A percentile compares a stretch with the other conserved stretches of the same genome.
Evolutionary conservation across 1,140 invertebrate species (phyloP).

Genomic region (Callitettix versicolor): DNA sequence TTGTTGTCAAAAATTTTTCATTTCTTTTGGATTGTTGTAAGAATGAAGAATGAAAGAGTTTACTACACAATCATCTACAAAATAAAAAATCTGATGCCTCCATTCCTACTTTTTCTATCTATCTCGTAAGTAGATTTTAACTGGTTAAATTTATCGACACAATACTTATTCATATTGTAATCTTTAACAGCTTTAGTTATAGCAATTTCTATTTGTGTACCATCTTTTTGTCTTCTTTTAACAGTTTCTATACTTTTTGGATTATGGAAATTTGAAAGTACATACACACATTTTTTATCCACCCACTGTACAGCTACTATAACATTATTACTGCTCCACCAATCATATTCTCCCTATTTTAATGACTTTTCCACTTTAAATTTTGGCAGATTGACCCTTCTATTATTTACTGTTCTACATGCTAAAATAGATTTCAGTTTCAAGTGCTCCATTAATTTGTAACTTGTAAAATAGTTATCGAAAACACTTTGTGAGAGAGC

Average conservation of each 20-base stretch:
- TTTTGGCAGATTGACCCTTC: constrained; percentile 21
- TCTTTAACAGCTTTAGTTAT: constrained; percentile 29
- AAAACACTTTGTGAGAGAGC: constrained; percentile 23
- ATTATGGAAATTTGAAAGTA: constrained; percentile 19
- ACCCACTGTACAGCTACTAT: constrained; percentile 12
- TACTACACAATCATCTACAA: constrained; percentile 27
- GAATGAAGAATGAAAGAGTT: constrained; percentile 30
- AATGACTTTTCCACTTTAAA: constrained; percentile 22
- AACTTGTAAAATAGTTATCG: too few species aligned
- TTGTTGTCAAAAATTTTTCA: too few species aligned
- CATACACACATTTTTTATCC: constrained; percentile 12
- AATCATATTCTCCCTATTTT: constrained; percentile 20
- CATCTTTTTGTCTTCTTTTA: constrained; percentile 19
- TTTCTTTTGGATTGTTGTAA: too few species aligned
- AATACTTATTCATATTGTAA: constrained; percentile 33
- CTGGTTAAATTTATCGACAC: constrained; percentile 33
- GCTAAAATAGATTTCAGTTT: constrained; percentile 10
- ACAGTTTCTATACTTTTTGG: constrained; percentile 1
- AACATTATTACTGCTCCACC: too few species aligned
- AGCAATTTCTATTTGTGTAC: constrained; percentile 17
- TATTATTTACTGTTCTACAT: too few species aligned
- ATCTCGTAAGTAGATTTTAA: constrained; percentile 30
- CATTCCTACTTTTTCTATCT: constrained; percentile 31
- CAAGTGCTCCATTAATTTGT: constrained; percentile 21
- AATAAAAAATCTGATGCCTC: too few species aligned